Percentiles rank a stretch among this genome's conserved stretches.
These are phyloP conservation scores for Istiophorus platypterus DNA, from an alignment of 2,113 vertebrate species.

Conservation along the genomic window DNA sequence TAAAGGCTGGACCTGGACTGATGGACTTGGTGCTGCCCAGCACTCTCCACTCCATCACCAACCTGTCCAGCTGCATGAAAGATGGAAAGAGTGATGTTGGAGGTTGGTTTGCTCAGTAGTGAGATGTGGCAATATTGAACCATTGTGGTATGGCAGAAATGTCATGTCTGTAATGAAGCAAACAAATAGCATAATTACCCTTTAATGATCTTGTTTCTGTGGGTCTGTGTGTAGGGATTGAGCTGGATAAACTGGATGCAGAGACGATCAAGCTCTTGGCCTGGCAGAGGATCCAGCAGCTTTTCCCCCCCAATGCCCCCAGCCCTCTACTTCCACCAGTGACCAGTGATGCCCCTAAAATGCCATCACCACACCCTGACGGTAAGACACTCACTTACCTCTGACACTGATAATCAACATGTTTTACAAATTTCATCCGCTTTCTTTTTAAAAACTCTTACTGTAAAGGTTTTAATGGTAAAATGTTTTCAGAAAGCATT, in stretches of 20 bases:
- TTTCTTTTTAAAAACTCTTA: too few species aligned
- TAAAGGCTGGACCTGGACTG: conserved; percentile 87
- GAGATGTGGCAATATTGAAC: too few species aligned
- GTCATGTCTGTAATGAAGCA: background rate
- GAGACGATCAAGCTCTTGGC: conserved; percentile 95
- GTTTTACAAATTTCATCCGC: too few species aligned
- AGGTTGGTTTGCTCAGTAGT: conserved; percentile 79
- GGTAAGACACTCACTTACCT: conserved; percentile 74
- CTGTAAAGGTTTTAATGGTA: too few species aligned
- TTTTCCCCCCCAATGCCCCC: conserved; percentile 90
- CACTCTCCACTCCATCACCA: conserved; percentile 86
- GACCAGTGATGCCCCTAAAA: conserved; percentile 75
- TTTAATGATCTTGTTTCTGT: background rate
- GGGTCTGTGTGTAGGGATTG: conserved; percentile 85
- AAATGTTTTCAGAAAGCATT: background rate
- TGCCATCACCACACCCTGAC: conserved; percentile 76
- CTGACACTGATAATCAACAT: background rate
- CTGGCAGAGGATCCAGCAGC: conserved; percentile 97
- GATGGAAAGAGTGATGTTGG: conserved; percentile 86
- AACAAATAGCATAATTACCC: background rate
- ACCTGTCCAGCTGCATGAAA: conserved; percentile 89
- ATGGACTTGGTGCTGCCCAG: conserved; percentile 86
- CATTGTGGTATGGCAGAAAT: background rate
- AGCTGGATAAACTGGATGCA: conserved; percentile 93
- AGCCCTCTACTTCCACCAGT: conserved; percentile 80